Evolutionary conservation across 64 coral and sea anemone species (phyloP), one percentile per base, ranked within the genome.

Genomic region (Trachythela sp.): DNA sequence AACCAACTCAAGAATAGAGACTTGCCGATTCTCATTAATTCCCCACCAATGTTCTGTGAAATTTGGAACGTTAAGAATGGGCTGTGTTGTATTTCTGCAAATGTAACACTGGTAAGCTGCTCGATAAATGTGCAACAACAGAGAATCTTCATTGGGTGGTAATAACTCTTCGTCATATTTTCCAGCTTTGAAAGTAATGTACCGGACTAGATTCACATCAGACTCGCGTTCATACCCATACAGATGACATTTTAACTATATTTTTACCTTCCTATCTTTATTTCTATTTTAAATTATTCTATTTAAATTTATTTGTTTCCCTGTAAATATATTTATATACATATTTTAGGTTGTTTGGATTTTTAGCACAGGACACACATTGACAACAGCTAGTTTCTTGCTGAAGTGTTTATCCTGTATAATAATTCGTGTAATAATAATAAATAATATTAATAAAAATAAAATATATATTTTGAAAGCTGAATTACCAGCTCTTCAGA

Each of bases 161-260:
- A 89, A 60, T 30, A 76, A 45, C 51, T 89, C 87, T 77, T 89
- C 67, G 9, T 72, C 68, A 38, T 43, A 89, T 48, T 77, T 89
- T 39, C 87, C 68, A 48, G 27, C 67, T 89, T 89, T 89, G 40
- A 89, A 89, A 20, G 45, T 13, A 18, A 89, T 13, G 87, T 89
- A 89, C 38, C 67, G 68, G 58, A 72, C 87, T 37, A 89, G 67
- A 40, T 89, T 89, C 9, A 89, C 40, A 43, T 89, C 87, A 89
- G 35, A 45, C 29, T 72, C 31, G 40, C 29, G 39, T 59, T 88
- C 87, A 20, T 27, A 30, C 26, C 54, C 48, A 38, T 35, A 89
- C 17, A 36, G 39, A 37, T 86, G 42, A 29, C 84, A 86, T n/a
- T n/a, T n/a, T n/a, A n/a, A n/a, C n/a, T n/a, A n/a, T n/a, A n/a